phyloP scores from a whole-genome alignment of 2,888 invertebrate species.

The Eupeodes luniger region DNA sequence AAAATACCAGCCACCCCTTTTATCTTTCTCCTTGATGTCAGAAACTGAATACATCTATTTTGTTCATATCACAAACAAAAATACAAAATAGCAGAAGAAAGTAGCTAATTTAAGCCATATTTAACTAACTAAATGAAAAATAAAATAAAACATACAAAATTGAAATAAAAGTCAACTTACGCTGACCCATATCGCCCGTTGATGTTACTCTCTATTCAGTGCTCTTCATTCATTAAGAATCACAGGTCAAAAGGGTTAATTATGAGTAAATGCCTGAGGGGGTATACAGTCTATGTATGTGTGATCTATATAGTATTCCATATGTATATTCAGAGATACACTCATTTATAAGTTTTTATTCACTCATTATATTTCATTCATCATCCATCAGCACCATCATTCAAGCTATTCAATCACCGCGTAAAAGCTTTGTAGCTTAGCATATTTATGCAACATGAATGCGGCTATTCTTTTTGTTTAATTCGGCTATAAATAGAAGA shows the following conservation, averaged over 20 bases:
- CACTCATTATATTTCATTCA: background rate
- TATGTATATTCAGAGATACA: background rate
- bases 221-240: conserved; percentile 67
- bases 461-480: background rate
- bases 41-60: too few species aligned
- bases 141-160: background rate
- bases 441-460: background rate
- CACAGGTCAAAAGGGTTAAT: conserved; percentile 74
- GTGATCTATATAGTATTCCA: background rate
- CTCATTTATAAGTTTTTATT: conserved; percentile 4
- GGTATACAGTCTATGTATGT: background rate
- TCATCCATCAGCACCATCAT: conserved; percentile 9
- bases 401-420: conserved; percentile 25
- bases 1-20: too few species aligned
- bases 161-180: conserved; percentile 46
- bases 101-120: background rate
- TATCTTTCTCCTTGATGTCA: too few species aligned
- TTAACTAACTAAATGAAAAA: background rate
- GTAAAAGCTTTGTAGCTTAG: background rate
- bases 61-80: background rate
- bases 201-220: conserved; percentile 24
- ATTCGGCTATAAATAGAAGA: background rate
- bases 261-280: conserved; percentile 64
- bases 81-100: background rate
- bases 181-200: conserved; percentile 47